Percentiles rank a stretch among this genome's conserved stretches.
Evolutionary conservation across 2,113 vertebrate genomes (phyloP).

Genomic region (Mormyrus lacerda): DNA sequence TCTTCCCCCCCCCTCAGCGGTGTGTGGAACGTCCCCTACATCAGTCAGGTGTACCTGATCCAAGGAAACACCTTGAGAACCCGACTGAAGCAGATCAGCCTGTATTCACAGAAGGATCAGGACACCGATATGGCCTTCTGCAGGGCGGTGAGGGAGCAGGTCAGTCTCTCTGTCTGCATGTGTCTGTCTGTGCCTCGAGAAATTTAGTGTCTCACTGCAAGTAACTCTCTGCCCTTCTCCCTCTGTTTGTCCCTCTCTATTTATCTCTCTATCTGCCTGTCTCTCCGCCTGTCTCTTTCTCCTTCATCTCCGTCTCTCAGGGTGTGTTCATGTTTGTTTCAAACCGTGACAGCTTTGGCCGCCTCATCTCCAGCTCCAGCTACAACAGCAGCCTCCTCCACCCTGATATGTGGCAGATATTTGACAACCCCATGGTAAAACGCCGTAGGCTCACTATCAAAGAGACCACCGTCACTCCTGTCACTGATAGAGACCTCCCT

Average conservation of each 20-base stretch:
- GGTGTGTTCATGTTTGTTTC: conserved; percentile 68
- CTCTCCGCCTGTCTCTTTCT: not conserved
- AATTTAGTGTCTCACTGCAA: too few relatives aligned
- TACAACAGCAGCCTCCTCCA: conserved; percentile 62
- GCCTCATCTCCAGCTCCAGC: conserved; percentile 53
- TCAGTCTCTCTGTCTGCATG: conserved; percentile 29
- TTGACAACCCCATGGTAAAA: conserved; percentile 63
- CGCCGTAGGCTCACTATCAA: not conserved
- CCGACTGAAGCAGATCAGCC: conserved; percentile 44
- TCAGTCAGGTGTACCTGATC: conserved; percentile 63
- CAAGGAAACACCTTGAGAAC: conserved; percentile 51
- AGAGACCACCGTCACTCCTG: not conserved
- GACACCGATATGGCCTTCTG: conserved; percentile 72
- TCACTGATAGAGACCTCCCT: conserved; percentile 33
- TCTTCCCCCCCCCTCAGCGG: conserved; percentile 40
- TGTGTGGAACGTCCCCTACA: conserved; percentile 71
- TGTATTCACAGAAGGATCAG: conserved; percentile 50
- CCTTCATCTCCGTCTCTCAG: conserved; percentile 33
- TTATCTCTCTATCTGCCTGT: too few relatives aligned
- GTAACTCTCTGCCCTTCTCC: not conserved
- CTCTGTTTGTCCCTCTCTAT: not conserved
- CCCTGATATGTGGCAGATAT: conserved; percentile 72
- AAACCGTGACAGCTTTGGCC: conserved; percentile 66
- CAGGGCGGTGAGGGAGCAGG: conserved; percentile 59
- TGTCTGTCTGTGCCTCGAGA: not conserved